Evolutionary conservation across 2,888 invertebrate genomes (phyloP), one percentile per base, ranked within the genome.

Genomic region (Odontothrips loti): DNA sequence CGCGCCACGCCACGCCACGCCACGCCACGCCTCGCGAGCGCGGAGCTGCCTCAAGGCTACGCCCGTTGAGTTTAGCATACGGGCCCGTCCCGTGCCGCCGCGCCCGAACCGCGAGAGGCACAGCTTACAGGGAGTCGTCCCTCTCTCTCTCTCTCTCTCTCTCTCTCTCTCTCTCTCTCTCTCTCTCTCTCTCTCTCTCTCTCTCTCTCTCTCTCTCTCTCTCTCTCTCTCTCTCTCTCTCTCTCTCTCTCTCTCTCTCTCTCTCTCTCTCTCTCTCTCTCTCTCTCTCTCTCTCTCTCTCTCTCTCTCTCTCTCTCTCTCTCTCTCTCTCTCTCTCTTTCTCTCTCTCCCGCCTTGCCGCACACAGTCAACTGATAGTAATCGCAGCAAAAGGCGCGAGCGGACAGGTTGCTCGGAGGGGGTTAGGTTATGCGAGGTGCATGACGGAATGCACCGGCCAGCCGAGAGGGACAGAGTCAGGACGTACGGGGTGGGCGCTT

Each of bases 1-100:
- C 51, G 51, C 58, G 58, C 58, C 58, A 17, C 58, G 58, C 12
- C 58, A 15, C 58, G 58, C 58, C 58, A 58, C 58, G 58, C 58
- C 58, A 43, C 34, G 63, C n/a, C 63, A n/a, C 51, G 51, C 6
- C 15, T 17, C 51, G 51, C 15, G 51, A 17, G 58, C 17, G 58
- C 58, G 58, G 68, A 43, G 23, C 68, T 23, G 68, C 68, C 68
- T 75, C 68, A 75, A 75, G 68, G 68, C 68, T 75, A 27, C 68
- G 27, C 23, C 23, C 23, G 68, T 75, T 75, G 68, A 23, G 68
- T 75, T 75, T 75, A 75, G 68, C 68, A 75, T 75, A 75, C 27
- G 27, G 23, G 68, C 23, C 20, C 68, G 23, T 23, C 68, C 58
- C 58, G 58, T 58, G 20, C 17, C 58, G 58, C n/a, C 58, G 20